Evolutionary conservation across 1,140 invertebrate species (phyloP), one percentile per base, ranked within the genome.

Genomic region (Xylocopa sonorina): DNA sequence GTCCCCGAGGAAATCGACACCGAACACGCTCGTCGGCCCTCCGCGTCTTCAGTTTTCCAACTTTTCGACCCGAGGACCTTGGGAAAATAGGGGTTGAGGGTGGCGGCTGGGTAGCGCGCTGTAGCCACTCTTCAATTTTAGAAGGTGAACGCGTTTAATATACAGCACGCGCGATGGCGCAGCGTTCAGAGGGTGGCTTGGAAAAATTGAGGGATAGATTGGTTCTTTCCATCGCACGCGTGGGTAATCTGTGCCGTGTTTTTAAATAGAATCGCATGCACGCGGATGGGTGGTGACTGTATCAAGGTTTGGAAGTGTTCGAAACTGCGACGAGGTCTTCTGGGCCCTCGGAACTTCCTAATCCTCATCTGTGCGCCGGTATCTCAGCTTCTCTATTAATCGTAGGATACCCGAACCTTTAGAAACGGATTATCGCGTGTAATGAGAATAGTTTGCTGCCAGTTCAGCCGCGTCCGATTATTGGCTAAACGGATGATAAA

Each of bases 1-100:
- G 73, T 87, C 86, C 84, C 86, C 43, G 32, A 86, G 86, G 86
- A 87, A 87, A 87, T 87, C 84, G 84, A 82, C 73, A 60, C 72
- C n/a, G 67, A 43, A 64, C 67, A 7, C 69, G 62, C 38, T 12
- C 38, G 10, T 12, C 16, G 64, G 27, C 41, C 62, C 38, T 51
- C 60, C n/a, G 50, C 57, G 53, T 57, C 78, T 41, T 51, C 57
- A 75, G 72, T 84, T 83, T 83, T 60, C 51, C 50, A 82, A 83
- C 81, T 83, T 82, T 24, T 38, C 21, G 21, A 24, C 29, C 53
- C 9, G 12, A 55, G 53, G 53, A 55, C 48, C 21, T 50, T 50
- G 48, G 48, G 48, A 50, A 14, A 50, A 50, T 18, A 3, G 14
- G 43, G 9, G 9, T 38, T 9, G 38, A 38, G 38, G 9, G 38